phyloP scores from a whole-genome alignment of 2,797 vertebrate genomes.

The Anguilla anguilla region DNA sequence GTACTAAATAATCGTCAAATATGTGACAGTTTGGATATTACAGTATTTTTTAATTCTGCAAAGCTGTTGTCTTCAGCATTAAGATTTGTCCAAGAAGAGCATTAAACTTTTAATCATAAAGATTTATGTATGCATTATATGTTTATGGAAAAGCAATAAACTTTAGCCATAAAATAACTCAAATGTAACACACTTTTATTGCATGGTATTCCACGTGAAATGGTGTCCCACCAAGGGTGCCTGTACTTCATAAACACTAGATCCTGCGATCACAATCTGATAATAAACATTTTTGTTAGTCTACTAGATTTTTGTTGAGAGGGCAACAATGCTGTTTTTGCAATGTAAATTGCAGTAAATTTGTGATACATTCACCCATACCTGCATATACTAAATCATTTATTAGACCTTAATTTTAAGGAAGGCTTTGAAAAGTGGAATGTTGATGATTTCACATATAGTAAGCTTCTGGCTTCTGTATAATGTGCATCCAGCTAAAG shows the following conservation, averaged over 20 bases:
- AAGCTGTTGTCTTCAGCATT: background rate
- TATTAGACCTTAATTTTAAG: background rate
- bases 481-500: background rate
- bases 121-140: background rate
- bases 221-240: background rate
- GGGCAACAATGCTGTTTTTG: background rate
- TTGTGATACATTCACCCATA: background rate
- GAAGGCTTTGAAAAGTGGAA: too few species aligned
- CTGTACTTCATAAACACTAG: background rate
- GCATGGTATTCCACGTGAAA: background rate
- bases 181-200: background rate
- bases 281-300: background rate
- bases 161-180: background rate
- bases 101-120: conserved; percentile 12
- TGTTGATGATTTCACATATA: too few species aligned
- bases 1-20: background rate
- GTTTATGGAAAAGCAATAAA: background rate
- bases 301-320: background rate
- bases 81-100: background rate
- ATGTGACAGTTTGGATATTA: conserved; percentile 1
- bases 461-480: too few species aligned
- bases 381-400: background rate
- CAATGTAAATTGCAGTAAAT: background rate
- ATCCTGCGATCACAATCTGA: background rate
- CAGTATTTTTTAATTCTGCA: background rate